These are phyloP conservation scores for Apocheima hispidaria DNA, from an alignment of 2,888 invertebrate species.

Conservation along the genomic window DNA sequence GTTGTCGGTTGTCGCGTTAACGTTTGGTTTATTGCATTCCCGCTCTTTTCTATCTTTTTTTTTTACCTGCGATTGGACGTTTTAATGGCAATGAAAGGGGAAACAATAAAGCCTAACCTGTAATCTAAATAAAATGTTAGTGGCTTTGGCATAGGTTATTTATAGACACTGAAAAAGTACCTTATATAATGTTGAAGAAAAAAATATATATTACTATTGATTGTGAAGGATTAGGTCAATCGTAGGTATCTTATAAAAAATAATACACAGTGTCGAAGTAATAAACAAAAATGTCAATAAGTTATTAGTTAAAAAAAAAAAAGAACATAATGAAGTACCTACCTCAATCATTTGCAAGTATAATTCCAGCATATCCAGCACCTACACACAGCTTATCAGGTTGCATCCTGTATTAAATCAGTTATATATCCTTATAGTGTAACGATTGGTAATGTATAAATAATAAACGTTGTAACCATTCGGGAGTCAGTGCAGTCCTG, in stretches of 20 bases:
- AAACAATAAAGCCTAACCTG: background rate
- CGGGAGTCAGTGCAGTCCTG: slow-evolving; percentile 67
- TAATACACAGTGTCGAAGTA: no score
- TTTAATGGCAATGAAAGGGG: background rate
- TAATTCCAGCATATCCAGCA: slow-evolving; percentile 50
- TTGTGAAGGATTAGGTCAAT: no score
- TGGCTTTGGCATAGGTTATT: background rate
- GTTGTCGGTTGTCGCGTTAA: background rate
- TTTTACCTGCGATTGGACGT: no score
- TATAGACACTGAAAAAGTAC: no score
- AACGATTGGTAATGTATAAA: slow-evolving; percentile 50
- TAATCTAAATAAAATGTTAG: no score
- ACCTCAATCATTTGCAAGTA: slow-evolving; percentile 24
- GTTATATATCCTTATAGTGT: slow-evolving; percentile 56
- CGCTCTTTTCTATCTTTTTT: background rate
- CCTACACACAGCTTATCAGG: slow-evolving; percentile 48
- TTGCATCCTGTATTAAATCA: slow-evolving; percentile 60
- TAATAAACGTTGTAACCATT: slow-evolving; percentile 49
- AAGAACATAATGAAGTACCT: background rate
- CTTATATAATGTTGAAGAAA: no score
- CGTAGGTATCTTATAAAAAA: no score
- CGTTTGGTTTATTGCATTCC: slow-evolving; percentile 2
- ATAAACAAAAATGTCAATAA: no score
- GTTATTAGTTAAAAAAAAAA: background rate
- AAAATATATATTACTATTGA: no score